Evolutionary conservation across 2,797 vertebrate genomes (phyloP).

Genomic region (Antrozous pallidus): DNA sequence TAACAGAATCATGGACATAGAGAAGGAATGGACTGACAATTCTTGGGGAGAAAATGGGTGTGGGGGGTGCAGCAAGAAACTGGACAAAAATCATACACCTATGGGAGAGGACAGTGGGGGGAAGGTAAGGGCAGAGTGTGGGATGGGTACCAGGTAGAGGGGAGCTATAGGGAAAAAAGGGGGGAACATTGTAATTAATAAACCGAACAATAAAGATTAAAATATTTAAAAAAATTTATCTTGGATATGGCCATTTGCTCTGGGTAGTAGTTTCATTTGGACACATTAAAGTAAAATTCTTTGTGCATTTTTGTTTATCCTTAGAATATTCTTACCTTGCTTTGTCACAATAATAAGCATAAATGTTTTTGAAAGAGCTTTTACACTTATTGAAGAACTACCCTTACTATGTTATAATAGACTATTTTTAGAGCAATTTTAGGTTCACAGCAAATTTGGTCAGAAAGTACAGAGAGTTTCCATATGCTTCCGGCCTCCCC

Average conservation of each 20-base stretch:
- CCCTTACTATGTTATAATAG: slow-evolving; percentile 24
- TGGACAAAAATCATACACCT: too few species aligned
- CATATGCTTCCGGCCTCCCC: not conserved
- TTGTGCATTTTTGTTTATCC: slow-evolving; percentile 15
- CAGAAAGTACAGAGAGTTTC: slow-evolving; percentile 28
- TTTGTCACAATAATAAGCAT: slow-evolving; percentile 9
- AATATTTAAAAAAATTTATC: too few species aligned
- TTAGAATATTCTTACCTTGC: slow-evolving; percentile 46
- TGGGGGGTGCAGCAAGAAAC: too few species aligned
- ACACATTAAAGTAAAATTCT: slow-evolving; percentile 18
- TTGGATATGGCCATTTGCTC: not conserved
- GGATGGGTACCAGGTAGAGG: too few species aligned
- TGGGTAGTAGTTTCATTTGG: not conserved
- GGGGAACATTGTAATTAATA: too few species aligned
- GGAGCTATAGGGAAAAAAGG: too few species aligned
- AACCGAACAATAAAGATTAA: too few species aligned
- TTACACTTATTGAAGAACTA: not conserved
- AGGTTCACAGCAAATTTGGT: slow-evolving; percentile 4
- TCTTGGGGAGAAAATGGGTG: too few species aligned
- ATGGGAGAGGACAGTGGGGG: too few species aligned
- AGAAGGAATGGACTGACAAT: too few species aligned
- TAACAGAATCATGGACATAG: too few species aligned
- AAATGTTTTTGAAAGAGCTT: not conserved
- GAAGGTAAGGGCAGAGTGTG: too few species aligned
- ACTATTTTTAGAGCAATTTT: slow-evolving; percentile 23